A percentile compares a stretch with the other conserved stretches of the same genome.
These are phyloP conservation scores for Machaerirhynchus nigripectus DNA, from an alignment of 2,113 vertebrate species.

Conservation along the genomic window DNA sequence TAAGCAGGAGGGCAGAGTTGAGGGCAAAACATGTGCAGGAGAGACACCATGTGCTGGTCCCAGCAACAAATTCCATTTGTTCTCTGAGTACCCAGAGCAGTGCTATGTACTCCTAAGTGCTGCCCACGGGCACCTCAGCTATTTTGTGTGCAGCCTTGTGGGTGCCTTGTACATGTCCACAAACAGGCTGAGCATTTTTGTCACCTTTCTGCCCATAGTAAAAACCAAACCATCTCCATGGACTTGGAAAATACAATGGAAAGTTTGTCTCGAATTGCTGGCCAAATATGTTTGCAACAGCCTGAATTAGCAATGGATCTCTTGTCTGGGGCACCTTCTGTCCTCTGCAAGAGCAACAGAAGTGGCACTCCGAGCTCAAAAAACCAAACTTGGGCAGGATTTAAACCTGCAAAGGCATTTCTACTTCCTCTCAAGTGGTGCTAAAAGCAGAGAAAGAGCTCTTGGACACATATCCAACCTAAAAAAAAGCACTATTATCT, in stretches of 20 bases:
- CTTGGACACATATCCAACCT: background rate
- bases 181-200: background rate
- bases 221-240: background rate
- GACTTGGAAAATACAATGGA: background rate
- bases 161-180: accelerated
- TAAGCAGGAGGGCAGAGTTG: background rate
- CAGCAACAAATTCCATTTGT: background rate
- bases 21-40: background rate
- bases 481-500: background rate
- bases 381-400: background rate
- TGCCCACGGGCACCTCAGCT: background rate
- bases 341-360: background rate
- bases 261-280: background rate
- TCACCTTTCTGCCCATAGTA: background rate
- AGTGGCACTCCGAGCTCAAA: background rate
- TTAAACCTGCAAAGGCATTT: background rate
- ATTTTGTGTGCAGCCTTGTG: background rate
- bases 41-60: background rate
- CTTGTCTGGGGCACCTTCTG: background rate
- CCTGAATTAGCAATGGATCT: background rate
- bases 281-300: background rate
- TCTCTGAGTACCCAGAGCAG: background rate
- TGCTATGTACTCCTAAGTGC: background rate
- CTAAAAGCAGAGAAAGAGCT: background rate
- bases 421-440: background rate